Evolutionary conservation across 2,888 invertebrate genomes (phyloP).

Genomic region (Nymphalis polychloros): DNA sequence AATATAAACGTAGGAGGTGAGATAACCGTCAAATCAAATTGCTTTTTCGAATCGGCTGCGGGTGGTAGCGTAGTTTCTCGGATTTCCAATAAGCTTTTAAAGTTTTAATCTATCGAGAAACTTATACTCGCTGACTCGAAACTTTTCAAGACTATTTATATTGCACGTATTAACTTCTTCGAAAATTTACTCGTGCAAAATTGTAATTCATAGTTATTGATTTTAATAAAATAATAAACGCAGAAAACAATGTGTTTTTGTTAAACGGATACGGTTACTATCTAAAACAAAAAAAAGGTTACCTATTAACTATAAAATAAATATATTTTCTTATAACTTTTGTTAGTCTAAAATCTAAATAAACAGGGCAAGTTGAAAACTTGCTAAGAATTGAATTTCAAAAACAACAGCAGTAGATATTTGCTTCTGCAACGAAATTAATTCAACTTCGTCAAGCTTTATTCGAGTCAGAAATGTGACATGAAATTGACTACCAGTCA

Average conservation of each 20-base stretch:
- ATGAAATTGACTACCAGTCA: slow-evolving; percentile 42
- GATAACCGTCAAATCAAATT: slow-evolving; percentile 78
- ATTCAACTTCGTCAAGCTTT: slow-evolving; percentile 31
- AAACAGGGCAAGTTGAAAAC: neutral
- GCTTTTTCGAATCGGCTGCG: slow-evolving; percentile 74
- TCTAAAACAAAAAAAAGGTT: too few species aligned
- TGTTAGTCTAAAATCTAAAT: neutral
- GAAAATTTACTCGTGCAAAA: slow-evolving; percentile 1
- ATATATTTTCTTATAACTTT: neutral
- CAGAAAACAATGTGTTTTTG: slow-evolving; percentile 8
- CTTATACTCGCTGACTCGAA: slow-evolving; percentile 25
- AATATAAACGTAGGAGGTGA: slow-evolving; percentile 80
- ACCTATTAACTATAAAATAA: too few species aligned
- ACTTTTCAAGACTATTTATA: slow-evolving; percentile 24
- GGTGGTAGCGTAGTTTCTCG: slow-evolving; percentile 64
- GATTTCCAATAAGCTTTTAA: slow-evolving; percentile 56
- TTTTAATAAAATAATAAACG: neutral
- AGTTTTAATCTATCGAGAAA: slow-evolving; percentile 39
- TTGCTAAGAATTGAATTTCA: slow-evolving; percentile 16
- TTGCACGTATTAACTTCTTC: slow-evolving; percentile 1
- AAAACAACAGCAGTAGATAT: slow-evolving; percentile 16
- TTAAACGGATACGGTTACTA: too few species aligned
- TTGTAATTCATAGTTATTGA: neutral
- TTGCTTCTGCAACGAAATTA: slow-evolving; percentile 17
- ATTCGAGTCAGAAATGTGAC: slow-evolving; percentile 31